Conservation (phyloP, 30 jellyfish, hydroid and myxozoan species). For the Cassiopea andromeda region DNA sequence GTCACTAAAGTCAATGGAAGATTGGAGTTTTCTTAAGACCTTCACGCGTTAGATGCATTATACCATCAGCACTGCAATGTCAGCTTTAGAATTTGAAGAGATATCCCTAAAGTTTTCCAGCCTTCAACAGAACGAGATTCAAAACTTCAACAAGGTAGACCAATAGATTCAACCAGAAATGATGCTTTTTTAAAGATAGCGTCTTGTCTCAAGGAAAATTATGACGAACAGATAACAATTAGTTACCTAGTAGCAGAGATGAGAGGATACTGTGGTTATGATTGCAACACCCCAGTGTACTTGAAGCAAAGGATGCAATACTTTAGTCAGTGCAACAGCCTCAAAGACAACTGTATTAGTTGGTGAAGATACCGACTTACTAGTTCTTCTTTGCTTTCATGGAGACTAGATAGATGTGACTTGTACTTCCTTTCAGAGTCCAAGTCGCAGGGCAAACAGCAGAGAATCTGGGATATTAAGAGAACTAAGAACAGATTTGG, state of each 20-base stretch:
- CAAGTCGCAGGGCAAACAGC: too few relatives aligned
- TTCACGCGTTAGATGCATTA: conserved; percentile 37
- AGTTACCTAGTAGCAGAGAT: conserved; percentile 58
- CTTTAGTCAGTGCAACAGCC: too few relatives aligned
- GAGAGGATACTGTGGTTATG: conserved; percentile 72
- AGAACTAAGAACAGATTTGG: too few relatives aligned
- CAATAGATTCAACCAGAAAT: conserved; percentile 27
- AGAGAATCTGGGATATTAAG: too few relatives aligned
- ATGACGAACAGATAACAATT: conserved; percentile 63
- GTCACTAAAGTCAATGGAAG: conserved; percentile 48
- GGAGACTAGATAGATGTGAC: too few relatives aligned
- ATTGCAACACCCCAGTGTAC: conserved; percentile 48
- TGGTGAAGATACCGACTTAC: too few relatives aligned
- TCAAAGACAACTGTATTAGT: too few relatives aligned
- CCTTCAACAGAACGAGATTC: conserved; percentile 40
- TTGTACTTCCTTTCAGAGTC: too few relatives aligned
- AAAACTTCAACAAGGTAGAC: conserved; percentile 48
- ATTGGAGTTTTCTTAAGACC: conserved; percentile 39
- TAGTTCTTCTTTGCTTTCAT: too few relatives aligned
- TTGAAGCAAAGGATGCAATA: conserved; percentile 17
- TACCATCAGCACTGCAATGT: conserved; percentile 75
- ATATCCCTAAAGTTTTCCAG: conserved; percentile 56
- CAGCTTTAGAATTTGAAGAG: conserved; percentile 63
- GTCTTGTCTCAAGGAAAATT: conserved; percentile 41
- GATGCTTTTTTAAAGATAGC: neutral